A percentile compares a stretch with the other conserved stretches of the same genome.
Conservation (phyloP, 1,140 invertebrate species). For the Myzus persicae region DNA sequence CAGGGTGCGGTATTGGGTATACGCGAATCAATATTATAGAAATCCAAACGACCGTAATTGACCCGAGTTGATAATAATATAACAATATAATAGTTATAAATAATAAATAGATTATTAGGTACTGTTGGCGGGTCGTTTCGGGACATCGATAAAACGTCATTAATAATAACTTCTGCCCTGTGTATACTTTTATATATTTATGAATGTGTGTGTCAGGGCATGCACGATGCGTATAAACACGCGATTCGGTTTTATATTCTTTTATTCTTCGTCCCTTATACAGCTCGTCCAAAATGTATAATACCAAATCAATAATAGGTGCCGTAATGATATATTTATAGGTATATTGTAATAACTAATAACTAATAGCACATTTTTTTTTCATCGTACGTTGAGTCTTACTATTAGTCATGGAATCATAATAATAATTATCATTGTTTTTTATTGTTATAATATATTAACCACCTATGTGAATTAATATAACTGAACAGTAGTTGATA, state of each 20-base stretch:
- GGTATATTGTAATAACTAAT: not conserved
- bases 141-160: constrained; percentile 10
- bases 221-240: not conserved
- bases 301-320: not conserved
- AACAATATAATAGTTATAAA: constrained; percentile 9
- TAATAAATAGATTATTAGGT: constrained; percentile 31
- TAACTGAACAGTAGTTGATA: too few species aligned
- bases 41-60: not conserved
- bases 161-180: not conserved
- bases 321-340: not conserved
- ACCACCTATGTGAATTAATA: too few species aligned
- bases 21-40: not conserved
- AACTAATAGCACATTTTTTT: not conserved
- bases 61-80: not conserved
- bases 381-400: not conserved
- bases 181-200: constrained; percentile 11
- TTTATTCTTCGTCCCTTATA: not conserved
- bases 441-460: not conserved
- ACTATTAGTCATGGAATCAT: not conserved
- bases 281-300: not conserved
- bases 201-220: not conserved
- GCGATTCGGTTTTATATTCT: not conserved
- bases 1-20: not conserved
- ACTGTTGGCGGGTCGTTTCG: not conserved
- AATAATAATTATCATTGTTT: not conserved